A percentile compares a stretch with the other conserved stretches of the same genome.
Evolutionary conservation across 2,797 vertebrate species (phyloP).

Genomic region (Parauchenoglanis ngamensis): DNA sequence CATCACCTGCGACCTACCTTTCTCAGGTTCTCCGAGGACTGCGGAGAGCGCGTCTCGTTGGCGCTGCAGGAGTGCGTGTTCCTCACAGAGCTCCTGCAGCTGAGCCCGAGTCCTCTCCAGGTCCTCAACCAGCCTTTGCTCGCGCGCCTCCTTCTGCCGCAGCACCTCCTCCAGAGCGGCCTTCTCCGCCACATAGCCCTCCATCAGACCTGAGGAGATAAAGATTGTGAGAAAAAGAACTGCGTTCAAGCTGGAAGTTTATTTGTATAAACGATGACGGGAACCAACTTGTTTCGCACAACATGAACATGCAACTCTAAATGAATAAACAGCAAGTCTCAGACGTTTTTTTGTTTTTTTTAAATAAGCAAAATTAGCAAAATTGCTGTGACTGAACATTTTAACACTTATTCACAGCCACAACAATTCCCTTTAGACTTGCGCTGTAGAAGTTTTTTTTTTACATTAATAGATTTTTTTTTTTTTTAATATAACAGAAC

Average conservation of each 20-base stretch:
- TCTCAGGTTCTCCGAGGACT: constrained; percentile 77
- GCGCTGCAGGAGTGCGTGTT: constrained; percentile 68
- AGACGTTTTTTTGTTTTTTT: too few relatives aligned
- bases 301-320: neutral
- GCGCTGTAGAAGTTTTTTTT: too few relatives aligned
- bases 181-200: constrained; percentile 88
- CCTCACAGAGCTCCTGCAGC: constrained; percentile 79
- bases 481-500: too few relatives aligned
- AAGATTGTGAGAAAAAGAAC: too few relatives aligned
- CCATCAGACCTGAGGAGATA: constrained; percentile 80
- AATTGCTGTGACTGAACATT: too few relatives aligned
- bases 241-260: neutral
- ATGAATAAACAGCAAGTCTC: too few relatives aligned
- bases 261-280: neutral
- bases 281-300: neutral
- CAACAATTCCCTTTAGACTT: too few relatives aligned
- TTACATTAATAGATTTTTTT: too few relatives aligned
- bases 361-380: too few relatives aligned
- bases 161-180: constrained; percentile 81
- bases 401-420: too few relatives aligned
- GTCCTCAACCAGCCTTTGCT: constrained; percentile 81
- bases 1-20: constrained; percentile 69
- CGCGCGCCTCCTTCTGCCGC: constrained; percentile 82
- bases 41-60: constrained; percentile 75
- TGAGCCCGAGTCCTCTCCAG: constrained; percentile 80